phyloP scores from a whole-genome alignment of 2,888 invertebrate genomes.

The Chironomus riparius region DNA sequence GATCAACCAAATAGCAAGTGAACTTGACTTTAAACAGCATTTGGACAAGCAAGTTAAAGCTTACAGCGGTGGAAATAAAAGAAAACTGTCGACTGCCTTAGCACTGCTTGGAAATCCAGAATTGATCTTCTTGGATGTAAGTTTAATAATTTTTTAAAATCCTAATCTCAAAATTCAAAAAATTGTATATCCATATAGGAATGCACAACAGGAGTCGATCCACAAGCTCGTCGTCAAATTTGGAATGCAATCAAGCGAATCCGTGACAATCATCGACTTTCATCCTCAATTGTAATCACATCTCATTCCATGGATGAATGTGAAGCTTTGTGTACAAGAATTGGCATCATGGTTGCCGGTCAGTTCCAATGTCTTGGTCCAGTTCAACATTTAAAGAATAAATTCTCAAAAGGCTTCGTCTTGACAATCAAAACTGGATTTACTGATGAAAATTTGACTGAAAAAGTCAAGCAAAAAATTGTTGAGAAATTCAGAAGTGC shows the following conservation, averaged over 20 bases:
- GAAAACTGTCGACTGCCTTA: conserved; percentile 48
- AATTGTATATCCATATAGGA: neutral
- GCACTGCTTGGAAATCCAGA: conserved; percentile 36
- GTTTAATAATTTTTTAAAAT: too few species aligned
- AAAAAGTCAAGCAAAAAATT: neutral
- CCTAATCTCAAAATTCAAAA: too few species aligned
- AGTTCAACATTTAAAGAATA: conserved; percentile 59
- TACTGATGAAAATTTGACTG: neutral
- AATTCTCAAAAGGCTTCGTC: conserved; percentile 53
- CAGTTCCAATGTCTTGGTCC: conserved; percentile 56
- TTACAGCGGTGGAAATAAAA: conserved; percentile 48
- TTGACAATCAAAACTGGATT: conserved; percentile 42
- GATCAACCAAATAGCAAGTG: conserved; percentile 38
- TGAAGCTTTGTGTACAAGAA: conserved; percentile 61
- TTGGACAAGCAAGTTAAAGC: conserved; percentile 41
- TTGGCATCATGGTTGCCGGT: conserved; percentile 67
- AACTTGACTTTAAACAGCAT: conserved; percentile 42
- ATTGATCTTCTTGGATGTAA: conserved; percentile 20
- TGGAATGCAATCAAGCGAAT: conserved; percentile 59
- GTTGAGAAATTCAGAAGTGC: conserved; percentile 38
- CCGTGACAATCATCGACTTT: conserved; percentile 46
- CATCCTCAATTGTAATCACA: conserved; percentile 54
- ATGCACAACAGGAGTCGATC: conserved; percentile 35
- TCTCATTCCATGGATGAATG: conserved; percentile 73
- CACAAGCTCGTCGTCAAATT: conserved; percentile 62